Conservation (phyloP, 1,140 invertebrate genomes). For the Pseudoatta argentina region DNA sequence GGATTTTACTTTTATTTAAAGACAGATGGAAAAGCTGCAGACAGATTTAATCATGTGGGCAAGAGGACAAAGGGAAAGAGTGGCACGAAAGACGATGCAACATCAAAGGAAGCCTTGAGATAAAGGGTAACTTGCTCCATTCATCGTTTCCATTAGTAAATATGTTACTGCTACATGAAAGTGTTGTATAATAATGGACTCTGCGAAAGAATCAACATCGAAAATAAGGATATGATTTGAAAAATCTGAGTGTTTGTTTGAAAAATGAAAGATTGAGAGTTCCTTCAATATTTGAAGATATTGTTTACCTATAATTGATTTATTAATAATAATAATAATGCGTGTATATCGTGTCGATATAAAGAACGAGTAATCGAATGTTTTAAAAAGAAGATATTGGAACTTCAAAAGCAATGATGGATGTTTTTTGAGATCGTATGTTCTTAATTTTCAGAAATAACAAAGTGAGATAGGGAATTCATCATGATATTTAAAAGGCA, state of each 20-base stretch:
- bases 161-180: slow-evolving; percentile 5
- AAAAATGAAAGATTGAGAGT: slow-evolving; percentile 6
- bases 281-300: not conserved
- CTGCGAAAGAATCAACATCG: not conserved
- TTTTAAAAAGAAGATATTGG: not conserved
- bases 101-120: slow-evolving; percentile 22
- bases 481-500: not conserved
- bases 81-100: slow-evolving; percentile 25
- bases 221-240: slow-evolving; percentile 18
- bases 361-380: not conserved
- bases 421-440: not conserved
- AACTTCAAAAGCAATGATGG: not conserved
- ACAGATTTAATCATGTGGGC: slow-evolving; percentile 24
- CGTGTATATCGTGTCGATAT: not conserved
- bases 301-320: not conserved
- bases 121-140: slow-evolving; percentile 6
- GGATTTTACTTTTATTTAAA: slow-evolving; percentile 2
- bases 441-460: not conserved
- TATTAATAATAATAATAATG: not conserved
- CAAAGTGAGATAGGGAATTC: slow-evolving; percentile 18
- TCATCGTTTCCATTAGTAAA: slow-evolving; percentile 36
- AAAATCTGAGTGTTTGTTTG: not conserved
- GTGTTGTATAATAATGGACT: slow-evolving; percentile 14
- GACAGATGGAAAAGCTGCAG: not conserved
- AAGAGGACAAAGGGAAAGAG: not conserved